Conservation (phyloP, 2,797 vertebrate genomes). For the Chiroxiphia lanceolata region DNA sequence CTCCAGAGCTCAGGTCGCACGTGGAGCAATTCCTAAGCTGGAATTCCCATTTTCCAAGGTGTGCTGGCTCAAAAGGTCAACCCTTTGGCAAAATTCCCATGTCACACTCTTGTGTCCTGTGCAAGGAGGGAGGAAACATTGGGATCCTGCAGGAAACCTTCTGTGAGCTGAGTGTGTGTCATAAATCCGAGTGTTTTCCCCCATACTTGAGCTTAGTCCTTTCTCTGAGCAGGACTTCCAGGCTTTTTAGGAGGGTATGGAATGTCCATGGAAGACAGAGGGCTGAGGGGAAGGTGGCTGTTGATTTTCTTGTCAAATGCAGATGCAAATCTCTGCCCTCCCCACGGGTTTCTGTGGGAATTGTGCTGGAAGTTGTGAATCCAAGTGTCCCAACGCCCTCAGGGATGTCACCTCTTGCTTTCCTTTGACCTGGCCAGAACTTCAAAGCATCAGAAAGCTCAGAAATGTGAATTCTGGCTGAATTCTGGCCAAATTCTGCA, state of each 20-base stretch:
- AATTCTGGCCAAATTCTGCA: not conserved
- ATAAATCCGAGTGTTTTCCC: not conserved
- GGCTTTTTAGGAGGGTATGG: not conserved
- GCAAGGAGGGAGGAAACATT: not conserved
- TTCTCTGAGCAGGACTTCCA: not conserved
- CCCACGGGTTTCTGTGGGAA: fast-evolving
- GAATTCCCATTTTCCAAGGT: not conserved
- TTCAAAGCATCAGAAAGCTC: not conserved
- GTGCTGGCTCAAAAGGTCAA: not conserved
- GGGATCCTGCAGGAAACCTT: not conserved
- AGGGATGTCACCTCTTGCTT: not conserved
- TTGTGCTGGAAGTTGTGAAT: not conserved
- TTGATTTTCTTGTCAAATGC: not conserved
- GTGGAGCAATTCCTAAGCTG: not conserved
- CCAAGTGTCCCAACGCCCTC: fast-evolving
- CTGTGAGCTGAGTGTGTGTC: not conserved
- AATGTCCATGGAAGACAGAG: not conserved
- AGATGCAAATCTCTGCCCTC: not conserved
- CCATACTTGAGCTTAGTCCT: not conserved
- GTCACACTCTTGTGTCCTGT: not conserved
- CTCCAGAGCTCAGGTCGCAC: not conserved
- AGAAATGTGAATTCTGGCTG: not conserved
- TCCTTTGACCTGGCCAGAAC: not conserved
- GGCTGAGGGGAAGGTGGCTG: not conserved
- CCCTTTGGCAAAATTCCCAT: not conserved